Evolutionary conservation across 2,113 vertebrate genomes (phyloP).

Genomic region (Rhinopomastus cyanomelas): DNA sequence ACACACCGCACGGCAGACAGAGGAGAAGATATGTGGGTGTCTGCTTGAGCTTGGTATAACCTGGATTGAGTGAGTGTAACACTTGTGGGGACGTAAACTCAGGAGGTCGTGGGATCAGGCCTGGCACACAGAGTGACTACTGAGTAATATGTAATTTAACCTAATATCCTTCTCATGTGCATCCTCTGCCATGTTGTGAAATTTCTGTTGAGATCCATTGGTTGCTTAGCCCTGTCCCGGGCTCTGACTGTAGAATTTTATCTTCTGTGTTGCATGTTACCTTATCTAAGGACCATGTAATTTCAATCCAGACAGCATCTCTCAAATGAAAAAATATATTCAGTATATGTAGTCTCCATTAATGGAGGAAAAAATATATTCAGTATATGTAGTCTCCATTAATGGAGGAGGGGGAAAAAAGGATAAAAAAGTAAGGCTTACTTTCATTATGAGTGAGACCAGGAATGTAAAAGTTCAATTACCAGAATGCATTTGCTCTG

Average conservation of each 20-base stretch:
- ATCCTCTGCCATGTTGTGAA: background rate
- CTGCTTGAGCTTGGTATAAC: background rate
- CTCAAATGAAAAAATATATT: background rate
- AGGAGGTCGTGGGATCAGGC: background rate
- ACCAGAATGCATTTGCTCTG: conserved; percentile 19
- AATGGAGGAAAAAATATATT: background rate
- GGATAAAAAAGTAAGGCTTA: background rate
- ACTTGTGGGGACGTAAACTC: background rate
- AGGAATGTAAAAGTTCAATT: background rate
- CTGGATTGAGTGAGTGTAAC: background rate
- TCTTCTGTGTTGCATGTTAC: background rate
- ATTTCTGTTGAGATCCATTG: background rate
- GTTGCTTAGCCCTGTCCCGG: background rate
- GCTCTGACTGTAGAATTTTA: background rate
- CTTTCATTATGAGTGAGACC: background rate
- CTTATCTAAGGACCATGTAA: background rate
- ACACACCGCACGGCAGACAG: no score
- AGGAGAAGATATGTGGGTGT: background rate
- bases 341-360: background rate
- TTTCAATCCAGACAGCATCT: background rate
- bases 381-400: background rate
- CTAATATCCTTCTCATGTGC: background rate
- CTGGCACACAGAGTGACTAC: background rate
- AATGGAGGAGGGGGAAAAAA: background rate
- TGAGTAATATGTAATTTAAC: background rate